phyloP scores from a whole-genome alignment of 2,888 invertebrate genomes.

The Euclidia mi region DNA sequence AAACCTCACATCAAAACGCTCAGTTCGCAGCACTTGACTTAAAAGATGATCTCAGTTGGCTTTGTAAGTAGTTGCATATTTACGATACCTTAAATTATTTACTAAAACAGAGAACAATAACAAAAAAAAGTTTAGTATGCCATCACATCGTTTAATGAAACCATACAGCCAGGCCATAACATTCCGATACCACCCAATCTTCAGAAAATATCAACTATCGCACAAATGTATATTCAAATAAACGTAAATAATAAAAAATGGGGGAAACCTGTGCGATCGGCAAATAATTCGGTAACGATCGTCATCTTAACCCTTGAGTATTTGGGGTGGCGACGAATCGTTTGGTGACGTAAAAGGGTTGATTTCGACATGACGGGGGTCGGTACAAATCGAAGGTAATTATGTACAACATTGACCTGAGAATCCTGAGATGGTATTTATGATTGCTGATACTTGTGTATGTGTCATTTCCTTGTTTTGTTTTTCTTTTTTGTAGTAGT shows the following conservation, averaged over 20 bases:
- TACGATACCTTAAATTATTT: too few species aligned
- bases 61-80: too few species aligned
- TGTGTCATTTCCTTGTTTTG: too few species aligned
- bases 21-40: too few species aligned
- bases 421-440: neutral
- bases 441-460: neutral
- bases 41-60: too few species aligned
- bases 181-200: neutral
- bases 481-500: too few species aligned
- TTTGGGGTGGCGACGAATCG: conserved; percentile 32
- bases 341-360: conserved; percentile 42
- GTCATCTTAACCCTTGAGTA: conserved; percentile 31
- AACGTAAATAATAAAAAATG: conserved; percentile 10
- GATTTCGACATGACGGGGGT: conserved; percentile 39
- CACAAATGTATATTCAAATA: neutral
- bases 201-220: conserved; percentile 1
- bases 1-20: too few species aligned
- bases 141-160: too few species aligned
- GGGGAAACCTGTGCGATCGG: conserved; percentile 14
- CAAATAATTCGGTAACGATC: conserved; percentile 30
- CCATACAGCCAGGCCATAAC: conserved; percentile 1
- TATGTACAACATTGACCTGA: conserved; percentile 19
- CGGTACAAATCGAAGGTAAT: conserved; percentile 33
- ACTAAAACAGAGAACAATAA: too few species aligned
- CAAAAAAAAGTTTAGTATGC: too few species aligned